These are phyloP conservation scores for Melanogrammus aeglefinus DNA, from an alignment of 2,797 vertebrate genomes.

Conservation along the genomic window DNA sequence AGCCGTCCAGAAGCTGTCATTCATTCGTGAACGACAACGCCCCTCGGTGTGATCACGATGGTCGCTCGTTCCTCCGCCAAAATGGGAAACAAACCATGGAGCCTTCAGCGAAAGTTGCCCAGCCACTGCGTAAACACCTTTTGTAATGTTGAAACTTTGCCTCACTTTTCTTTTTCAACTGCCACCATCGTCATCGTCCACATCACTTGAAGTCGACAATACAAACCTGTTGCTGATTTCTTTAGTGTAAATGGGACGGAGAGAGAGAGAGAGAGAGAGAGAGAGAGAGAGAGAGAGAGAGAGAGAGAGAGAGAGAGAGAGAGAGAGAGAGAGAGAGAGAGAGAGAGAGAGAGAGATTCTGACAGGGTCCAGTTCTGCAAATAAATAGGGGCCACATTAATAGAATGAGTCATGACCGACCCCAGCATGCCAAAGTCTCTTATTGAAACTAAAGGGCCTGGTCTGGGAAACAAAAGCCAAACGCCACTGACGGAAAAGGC, in stretches of 20 bases:
- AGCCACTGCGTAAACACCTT: constrained; percentile 15
- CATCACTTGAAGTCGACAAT: too few relatives aligned
- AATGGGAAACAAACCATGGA: constrained; percentile 36
- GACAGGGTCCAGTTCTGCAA: neutral
- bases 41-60: constrained; percentile 42
- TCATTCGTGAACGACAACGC: constrained; percentile 61
- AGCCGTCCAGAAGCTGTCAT: constrained; percentile 68
- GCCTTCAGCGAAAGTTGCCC: constrained; percentile 32
- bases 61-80: constrained; percentile 46
- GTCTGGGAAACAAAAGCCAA: constrained; percentile 40
- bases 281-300: constrained; percentile 17
- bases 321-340: too few relatives aligned
- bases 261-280: constrained; percentile 1
- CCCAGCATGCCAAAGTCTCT: constrained; percentile 42
- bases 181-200: neutral
- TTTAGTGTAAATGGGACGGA: neutral
- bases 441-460: constrained; percentile 27
- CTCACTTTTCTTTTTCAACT: neutral
- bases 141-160: neutral
- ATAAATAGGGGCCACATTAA: constrained; percentile 24
- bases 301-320: too few relatives aligned
- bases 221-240: too few relatives aligned
- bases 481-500: constrained; percentile 17
- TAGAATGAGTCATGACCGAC: constrained; percentile 43
- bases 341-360: constrained; percentile 11